Evolutionary conservation across 2,888 invertebrate genomes (phyloP).

Genomic region (Sarcophaga caerulescens): DNA sequence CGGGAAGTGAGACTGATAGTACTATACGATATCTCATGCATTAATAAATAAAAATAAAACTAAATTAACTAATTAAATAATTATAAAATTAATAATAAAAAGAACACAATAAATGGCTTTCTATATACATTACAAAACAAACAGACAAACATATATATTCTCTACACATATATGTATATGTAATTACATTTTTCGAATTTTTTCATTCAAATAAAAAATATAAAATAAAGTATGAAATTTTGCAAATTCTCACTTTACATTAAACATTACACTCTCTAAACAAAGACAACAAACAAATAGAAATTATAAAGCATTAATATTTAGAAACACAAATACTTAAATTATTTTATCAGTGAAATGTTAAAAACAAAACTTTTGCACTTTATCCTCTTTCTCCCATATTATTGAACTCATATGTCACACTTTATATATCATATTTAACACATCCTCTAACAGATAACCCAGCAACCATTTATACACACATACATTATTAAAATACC

Average conservation of each 20-base stretch:
- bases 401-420: constrained; percentile 1
- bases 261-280: constrained; percentile 27
- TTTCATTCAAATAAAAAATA: constrained; percentile 14
- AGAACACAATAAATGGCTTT: constrained; percentile 48
- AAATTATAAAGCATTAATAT: background rate
- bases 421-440: constrained; percentile 14
- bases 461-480: constrained; percentile 51
- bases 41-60: constrained; percentile 49
- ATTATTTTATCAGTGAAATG: constrained; percentile 7
- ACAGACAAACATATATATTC: background rate
- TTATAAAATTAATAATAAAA: constrained; percentile 45
- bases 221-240: constrained; percentile 6
- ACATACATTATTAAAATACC: constrained; percentile 21
- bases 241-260: constrained; percentile 33
- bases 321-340: background rate
- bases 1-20: constrained; percentile 79
- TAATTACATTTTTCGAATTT: constrained; percentile 1
- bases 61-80: constrained; percentile 27
- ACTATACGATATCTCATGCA: constrained; percentile 72
- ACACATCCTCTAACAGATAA: constrained; percentile 40
- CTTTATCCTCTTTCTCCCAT: constrained; percentile 39
- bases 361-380: constrained; percentile 45
- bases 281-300: background rate
- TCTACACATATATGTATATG: background rate
- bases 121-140: background rate